Evolutionary conservation across 2,888 invertebrate species (phyloP), one percentile per base, ranked within the genome.

Genomic region (Conchocele bisecta): DNA sequence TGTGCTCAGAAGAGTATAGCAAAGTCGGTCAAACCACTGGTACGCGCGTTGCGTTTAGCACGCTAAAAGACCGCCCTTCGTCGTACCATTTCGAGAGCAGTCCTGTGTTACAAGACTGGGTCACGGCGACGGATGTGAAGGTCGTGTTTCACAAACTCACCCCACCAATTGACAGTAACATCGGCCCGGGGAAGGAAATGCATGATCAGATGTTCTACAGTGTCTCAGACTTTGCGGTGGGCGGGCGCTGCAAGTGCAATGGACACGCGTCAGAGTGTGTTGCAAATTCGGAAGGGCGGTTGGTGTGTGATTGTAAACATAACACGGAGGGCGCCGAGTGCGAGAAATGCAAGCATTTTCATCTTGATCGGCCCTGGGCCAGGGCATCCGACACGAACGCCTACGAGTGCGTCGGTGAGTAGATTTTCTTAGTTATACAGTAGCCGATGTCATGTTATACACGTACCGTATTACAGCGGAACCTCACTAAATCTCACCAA

Each of bases 211-310:
- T 84, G 70, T 90, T 88, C 79, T 89, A 89, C 76, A 96, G 98
- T 35, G 96, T 99, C 73, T 92, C 98, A 13, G 98, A 99, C 92
- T 96, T 99, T 91, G 96, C 98, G 41, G 97, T 98, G 75, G 98
- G 99, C 72, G 99, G 99, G 46, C 94, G 99, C 42, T 99, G 99
- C 93, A 99, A 99, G 94, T 99, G 99, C 92, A 99, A 99, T 92
- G 99, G 99, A 46, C 99, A 99, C 92, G 98, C 98, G 69, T 96
- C 97, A 77, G 94, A 95, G 80, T 99, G 99, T 92, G 83, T 90
- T 53, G 79, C 78, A 61, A 89, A 86, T 59, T 67, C 81, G 20
- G 86, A 86, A 35, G 89, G 88, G 67, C 93, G 95, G 92, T 93
- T 97, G 91, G 94, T 94, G 64, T 99, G 99, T 93, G 98, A 99